Percentiles rank a stretch among this genome's conserved stretches.
Conservation (phyloP, 2,797 vertebrate species). For the Amazona ochrocephala region DNA sequence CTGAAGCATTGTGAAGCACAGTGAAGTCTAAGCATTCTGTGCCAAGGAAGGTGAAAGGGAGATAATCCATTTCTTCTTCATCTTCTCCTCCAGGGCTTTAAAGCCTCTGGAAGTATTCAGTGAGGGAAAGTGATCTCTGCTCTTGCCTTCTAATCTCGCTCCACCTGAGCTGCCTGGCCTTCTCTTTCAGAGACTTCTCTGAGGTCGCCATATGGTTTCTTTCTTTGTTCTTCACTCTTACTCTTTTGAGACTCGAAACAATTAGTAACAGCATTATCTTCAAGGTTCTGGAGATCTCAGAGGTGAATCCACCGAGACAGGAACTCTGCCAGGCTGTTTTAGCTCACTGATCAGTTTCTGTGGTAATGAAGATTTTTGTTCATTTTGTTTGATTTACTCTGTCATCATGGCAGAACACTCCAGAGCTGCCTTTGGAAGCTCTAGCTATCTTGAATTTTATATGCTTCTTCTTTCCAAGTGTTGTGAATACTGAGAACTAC, state of each 20-base stretch:
- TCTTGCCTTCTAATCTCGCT: background rate
- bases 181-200: conserved; percentile 12
- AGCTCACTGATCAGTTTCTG: background rate
- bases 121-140: background rate
- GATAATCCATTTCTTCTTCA: conserved; percentile 31
- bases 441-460: background rate
- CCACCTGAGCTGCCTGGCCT: background rate
- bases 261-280: background rate
- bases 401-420: background rate
- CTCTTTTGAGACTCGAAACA: background rate
- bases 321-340: background rate
- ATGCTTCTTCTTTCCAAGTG: background rate
- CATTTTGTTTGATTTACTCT: background rate
- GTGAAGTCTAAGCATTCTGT: background rate
- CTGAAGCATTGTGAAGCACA: background rate
- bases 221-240: conserved; percentile 24
- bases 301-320: background rate
- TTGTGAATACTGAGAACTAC: background rate
- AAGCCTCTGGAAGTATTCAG: background rate
- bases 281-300: background rate
- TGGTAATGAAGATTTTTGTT: conserved; percentile 19
- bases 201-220: conserved; percentile 49
- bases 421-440: background rate
- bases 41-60: conserved; percentile 21
- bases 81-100: background rate